Conservation (phyloP, 2,797 vertebrate genomes). For the Sus cebifrons region DNA sequence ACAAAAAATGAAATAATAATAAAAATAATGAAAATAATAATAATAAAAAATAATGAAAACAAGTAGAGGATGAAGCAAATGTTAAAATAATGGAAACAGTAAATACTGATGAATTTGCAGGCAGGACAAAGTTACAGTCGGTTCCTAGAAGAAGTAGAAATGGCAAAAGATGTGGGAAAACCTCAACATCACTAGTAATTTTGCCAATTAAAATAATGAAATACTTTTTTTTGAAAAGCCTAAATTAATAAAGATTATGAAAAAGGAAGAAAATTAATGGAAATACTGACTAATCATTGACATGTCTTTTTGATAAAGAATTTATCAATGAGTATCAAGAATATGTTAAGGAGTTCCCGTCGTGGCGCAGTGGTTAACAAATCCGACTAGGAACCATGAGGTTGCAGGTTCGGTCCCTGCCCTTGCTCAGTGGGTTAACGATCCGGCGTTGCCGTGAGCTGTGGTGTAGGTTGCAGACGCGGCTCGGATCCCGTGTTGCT, state of each 20-base stretch:
- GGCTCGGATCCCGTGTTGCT: no score
- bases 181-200: neutral
- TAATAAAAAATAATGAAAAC: no score
- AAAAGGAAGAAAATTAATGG: neutral
- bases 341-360: neutral
- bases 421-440: no score
- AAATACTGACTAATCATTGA: neutral
- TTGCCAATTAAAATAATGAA: neutral
- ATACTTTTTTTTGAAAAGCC: neutral
- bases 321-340: neutral
- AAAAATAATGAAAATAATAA: no score
- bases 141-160: slow-evolving; percentile 28
- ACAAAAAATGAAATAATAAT: no score
- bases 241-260: neutral
- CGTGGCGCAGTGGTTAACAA: no score
- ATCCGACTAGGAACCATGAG: no score
- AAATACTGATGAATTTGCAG: neutral
- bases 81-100: neutral
- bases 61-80: no score
- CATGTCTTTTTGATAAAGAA: neutral
- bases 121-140: neutral
- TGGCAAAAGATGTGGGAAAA: neutral
- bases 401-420: no score
- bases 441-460: no score
- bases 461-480: no score